Evolutionary conservation across 2,113 vertebrate genomes (phyloP), one percentile per base, ranked within the genome.

Genomic region (Melanotaenia duboulayi): DNA sequence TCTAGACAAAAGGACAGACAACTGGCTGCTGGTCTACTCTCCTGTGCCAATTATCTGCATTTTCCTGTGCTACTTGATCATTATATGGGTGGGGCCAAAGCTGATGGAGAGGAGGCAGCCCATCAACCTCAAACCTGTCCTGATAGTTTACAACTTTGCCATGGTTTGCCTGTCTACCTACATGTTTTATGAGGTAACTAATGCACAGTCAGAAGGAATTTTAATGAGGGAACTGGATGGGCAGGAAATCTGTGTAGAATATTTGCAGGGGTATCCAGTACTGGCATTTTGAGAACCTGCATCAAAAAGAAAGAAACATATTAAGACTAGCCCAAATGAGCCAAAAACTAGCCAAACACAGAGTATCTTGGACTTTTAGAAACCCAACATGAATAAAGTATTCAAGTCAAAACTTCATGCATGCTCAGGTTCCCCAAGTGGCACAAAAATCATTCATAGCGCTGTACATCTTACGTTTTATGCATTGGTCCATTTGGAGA

Each of bases 101-200:
- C 60, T 82, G 35, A 82, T 80, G 89, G 19, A 6, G 8, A 51
- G 4, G 0, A 5, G 42, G 59, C 58, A 90, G 48, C 56, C 52
- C 0, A 69, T 91, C 87, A 89, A 90, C 50, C 78, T 94, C 52
- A 81, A 58, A 64, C 50, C 67, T 4, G 49, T 86, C 0, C 77
- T 95, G 11, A 44, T 91, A 0, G 1, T 83, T 83, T 92, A 90
- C 66, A 91, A 76, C 77, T 82, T 93, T 17, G 10, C 83, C 22
- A 86, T 90, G 78, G 87, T 92, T 71, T 78, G 56, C 23, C 82
- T 94, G 13, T 91, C 89, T 17, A 80, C 81, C 23, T 94, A 90
- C 68, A 78, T 93, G 84, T 93, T 94, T 78, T 92, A 85, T 1
- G 90, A 95, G 93, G 93, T 94, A 89, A 86, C 80, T 13, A 3